Evolutionary conservation across 2,113 vertebrate genomes (phyloP).

Genomic region (Gavia stellata): DNA sequence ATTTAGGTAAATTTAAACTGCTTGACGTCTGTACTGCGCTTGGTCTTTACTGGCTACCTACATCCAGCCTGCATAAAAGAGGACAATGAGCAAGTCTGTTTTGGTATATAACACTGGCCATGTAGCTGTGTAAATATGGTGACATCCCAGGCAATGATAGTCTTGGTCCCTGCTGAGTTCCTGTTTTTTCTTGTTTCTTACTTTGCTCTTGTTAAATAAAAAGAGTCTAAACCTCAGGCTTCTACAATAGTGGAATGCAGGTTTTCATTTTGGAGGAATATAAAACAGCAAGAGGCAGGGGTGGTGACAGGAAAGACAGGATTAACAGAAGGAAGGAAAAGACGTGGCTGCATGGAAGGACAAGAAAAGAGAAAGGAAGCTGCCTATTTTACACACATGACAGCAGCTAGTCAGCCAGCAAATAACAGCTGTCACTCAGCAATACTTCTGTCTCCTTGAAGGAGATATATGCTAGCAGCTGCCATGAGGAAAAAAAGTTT

Average conservation of each 20-base stretch:
- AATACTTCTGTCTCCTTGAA: conserved; percentile 7
- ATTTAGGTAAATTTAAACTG: not conserved
- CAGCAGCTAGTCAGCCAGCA: conserved; percentile 32
- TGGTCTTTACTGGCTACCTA: not conserved
- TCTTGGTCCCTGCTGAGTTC: not conserved
- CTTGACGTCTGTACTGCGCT: not conserved
- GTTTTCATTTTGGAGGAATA: not conserved
- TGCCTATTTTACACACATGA: not conserved
- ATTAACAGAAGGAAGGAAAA: conserved; percentile 40
- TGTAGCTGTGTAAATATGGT: not conserved
- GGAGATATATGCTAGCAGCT: not conserved
- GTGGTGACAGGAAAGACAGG: not conserved
- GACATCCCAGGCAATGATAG: not conserved
- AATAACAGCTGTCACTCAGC: conserved; percentile 17
- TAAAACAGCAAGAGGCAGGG: not conserved
- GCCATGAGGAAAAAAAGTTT: not conserved
- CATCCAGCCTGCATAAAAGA: not conserved
- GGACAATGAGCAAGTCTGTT: not conserved
- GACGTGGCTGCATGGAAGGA: not conserved
- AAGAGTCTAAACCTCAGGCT: not conserved
- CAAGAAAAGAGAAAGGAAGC: not conserved
- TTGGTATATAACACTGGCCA: not conserved
- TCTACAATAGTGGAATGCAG: not conserved
- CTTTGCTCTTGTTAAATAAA: not conserved
- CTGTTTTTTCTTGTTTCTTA: not conserved